phyloP scores from a whole-genome alignment of 1,140 invertebrate genomes.

The Lasaia peninsularis region DNA sequence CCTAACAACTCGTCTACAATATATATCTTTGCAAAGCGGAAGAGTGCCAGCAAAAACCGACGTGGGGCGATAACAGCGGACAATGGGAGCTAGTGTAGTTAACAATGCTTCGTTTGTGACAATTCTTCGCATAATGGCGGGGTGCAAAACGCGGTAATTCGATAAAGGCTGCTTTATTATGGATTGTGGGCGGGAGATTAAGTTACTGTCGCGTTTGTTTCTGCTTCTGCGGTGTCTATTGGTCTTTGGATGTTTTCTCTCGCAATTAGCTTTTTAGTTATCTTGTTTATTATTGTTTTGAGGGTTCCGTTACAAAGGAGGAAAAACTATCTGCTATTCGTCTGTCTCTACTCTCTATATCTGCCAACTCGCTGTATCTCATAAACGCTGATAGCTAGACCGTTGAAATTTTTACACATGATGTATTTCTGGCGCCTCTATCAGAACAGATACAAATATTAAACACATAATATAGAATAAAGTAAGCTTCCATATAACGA shows the following conservation, averaged over 20 bases:
- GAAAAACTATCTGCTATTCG: too few species aligned
- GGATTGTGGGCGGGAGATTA: constrained; percentile 66
- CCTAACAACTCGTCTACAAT: constrained; percentile 41
- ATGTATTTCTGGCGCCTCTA: too few species aligned
- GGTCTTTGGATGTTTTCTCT: constrained; percentile 32
- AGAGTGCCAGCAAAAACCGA: constrained; percentile 69
- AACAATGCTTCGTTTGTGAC: constrained; percentile 75
- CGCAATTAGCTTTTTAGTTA: constrained; percentile 28
- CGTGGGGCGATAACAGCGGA: constrained; percentile 65
- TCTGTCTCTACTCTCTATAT: too few species aligned
- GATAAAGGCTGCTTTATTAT: constrained; percentile 67
- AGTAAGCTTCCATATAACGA: too few species aligned
- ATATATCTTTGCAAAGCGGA: constrained; percentile 51
- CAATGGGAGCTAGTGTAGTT: constrained; percentile 68
- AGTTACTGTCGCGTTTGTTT: constrained; percentile 48
- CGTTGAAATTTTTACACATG: too few species aligned
- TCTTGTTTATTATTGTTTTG: neutral
- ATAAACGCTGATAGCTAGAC: too few species aligned
- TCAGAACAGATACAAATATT: too few species aligned
- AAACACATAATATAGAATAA: too few species aligned
- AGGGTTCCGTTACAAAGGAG: too few species aligned
- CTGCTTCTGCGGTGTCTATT: constrained; percentile 38
- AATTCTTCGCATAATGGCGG: constrained; percentile 72
- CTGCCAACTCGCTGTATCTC: too few species aligned
- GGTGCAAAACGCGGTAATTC: constrained; percentile 66